These are phyloP conservation scores for Drosophila multiciliata DNA, from an alignment of 2,888 invertebrate genomes.

Conservation along the genomic window DNA sequence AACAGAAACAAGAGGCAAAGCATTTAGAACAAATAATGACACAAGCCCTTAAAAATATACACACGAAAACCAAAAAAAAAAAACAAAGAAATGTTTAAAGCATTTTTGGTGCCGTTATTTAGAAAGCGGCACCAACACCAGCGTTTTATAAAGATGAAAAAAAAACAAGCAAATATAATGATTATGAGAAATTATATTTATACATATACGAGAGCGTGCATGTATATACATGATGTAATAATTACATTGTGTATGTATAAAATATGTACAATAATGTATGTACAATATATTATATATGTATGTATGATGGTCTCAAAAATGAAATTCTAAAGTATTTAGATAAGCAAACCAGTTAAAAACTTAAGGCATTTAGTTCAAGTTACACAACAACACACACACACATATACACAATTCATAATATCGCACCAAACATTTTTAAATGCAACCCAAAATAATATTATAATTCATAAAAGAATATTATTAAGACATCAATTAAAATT, in stretches of 20 bases:
- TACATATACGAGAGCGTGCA: constrained; percentile 40
- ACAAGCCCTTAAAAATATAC: constrained; percentile 51
- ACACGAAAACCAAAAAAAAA: constrained; percentile 29
- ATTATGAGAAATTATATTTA: constrained; percentile 39
- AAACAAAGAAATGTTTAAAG: constrained; percentile 74
- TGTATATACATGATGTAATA: constrained; percentile 70
- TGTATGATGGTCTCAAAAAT: constrained; percentile 71
- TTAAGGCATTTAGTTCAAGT: constrained; percentile 65
- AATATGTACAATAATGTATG: constrained; percentile 70
- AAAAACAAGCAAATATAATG: constrained; percentile 7
- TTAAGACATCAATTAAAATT: constrained; percentile 54
- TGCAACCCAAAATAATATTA: constrained; percentile 42
- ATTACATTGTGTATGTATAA: constrained; percentile 61
- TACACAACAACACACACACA: constrained; percentile 31
- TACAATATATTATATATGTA: constrained; percentile 71
- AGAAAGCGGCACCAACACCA: constrained; percentile 72
- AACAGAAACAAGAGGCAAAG: constrained; percentile 51
- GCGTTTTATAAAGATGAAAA: constrained; percentile 66
- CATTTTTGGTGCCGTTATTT: constrained; percentile 75
- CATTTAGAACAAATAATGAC: constrained; percentile 75
- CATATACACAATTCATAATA: constrained; percentile 29
- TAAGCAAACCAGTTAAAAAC: constrained; percentile 63
- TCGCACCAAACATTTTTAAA: constrained; percentile 55
- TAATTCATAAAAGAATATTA: constrained; percentile 42
- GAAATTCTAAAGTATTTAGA: constrained; percentile 82